These are phyloP conservation scores for Microctonus aethiopoides DNA, from an alignment of 2,888 invertebrate genomes.

Conservation along the genomic window DNA sequence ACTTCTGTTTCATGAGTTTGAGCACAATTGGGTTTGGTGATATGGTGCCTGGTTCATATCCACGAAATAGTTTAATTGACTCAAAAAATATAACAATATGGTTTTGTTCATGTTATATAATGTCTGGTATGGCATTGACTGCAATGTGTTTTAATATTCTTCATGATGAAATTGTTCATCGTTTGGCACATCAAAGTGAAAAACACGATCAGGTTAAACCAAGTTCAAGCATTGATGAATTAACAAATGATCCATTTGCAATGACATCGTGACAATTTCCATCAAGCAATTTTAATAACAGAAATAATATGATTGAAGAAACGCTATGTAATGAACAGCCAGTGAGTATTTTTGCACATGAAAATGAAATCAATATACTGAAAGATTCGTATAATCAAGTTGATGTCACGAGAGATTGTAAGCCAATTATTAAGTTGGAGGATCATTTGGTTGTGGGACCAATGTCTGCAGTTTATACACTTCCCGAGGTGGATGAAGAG, in stretches of 20 bases:
- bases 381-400: slow-evolving; percentile 66
- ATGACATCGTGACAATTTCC: slow-evolving; percentile 82
- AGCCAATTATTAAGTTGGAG: slow-evolving; percentile 63
- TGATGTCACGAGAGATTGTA: slow-evolving; percentile 65
- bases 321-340: slow-evolving; percentile 62
- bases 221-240: slow-evolving; percentile 76
- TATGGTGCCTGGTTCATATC: slow-evolving; percentile 79
- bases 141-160: slow-evolving; percentile 93
- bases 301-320: slow-evolving; percentile 60
- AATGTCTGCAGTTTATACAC: slow-evolving; percentile 62
- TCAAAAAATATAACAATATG: slow-evolving; percentile 79
- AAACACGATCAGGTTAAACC: slow-evolving; percentile 73
- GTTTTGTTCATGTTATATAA: slow-evolving; percentile 90
- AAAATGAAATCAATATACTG: slow-evolving; percentile 65
- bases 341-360: slow-evolving; percentile 61
- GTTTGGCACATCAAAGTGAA: slow-evolving; percentile 77
- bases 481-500: slow-evolving; percentile 64
- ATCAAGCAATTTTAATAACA: slow-evolving; percentile 61
- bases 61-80: slow-evolving; percentile 71
- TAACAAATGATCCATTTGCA: slow-evolving; percentile 74
- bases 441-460: slow-evolving; percentile 54
- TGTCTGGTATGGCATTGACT: slow-evolving; percentile 87
- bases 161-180: slow-evolving; percentile 88
- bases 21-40: slow-evolving; percentile 93
- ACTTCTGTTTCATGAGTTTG: slow-evolving; percentile 95